Percentiles rank a stretch among this genome's conserved stretches.
phyloP scores from a whole-genome alignment of 2,888 invertebrate genomes.

The Cabera pusaria region DNA sequence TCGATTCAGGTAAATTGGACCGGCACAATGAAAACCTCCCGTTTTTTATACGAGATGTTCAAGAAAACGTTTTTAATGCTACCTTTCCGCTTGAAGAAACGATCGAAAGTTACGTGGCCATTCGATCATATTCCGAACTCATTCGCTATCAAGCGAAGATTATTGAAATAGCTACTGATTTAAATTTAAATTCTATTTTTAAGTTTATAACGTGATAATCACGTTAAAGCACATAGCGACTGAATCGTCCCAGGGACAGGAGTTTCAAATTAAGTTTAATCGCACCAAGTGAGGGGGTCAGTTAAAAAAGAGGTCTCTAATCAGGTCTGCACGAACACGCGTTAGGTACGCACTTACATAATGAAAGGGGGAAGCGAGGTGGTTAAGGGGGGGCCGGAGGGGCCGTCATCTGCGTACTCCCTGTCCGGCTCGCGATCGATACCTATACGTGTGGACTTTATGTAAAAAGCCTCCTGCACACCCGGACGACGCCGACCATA shows the following conservation, averaged over 20 bases:
- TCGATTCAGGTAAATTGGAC: constrained; percentile 46
- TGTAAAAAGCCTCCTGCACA: constrained; percentile 83
- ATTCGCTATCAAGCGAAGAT: too few species aligned
- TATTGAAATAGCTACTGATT: too few species aligned
- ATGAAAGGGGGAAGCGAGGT: constrained; percentile 78
- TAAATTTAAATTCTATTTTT: too few species aligned
- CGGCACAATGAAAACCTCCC: constrained; percentile 30
- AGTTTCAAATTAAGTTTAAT: constrained; percentile 79
- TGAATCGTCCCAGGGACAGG: constrained; percentile 65
- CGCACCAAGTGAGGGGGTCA: constrained; percentile 78
- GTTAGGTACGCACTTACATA: constrained; percentile 82
- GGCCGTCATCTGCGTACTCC: constrained; percentile 82
- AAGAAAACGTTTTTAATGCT: constrained; percentile 26
- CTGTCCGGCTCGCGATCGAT: constrained; percentile 82
- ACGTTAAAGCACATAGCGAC: constrained; percentile 49
- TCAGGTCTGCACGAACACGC: constrained; percentile 82
- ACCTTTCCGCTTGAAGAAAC: constrained; percentile 11
- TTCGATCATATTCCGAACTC: too few species aligned
- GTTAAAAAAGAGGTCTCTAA: constrained; percentile 82
- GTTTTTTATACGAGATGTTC: constrained; percentile 26
- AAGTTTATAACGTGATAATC: too few species aligned
- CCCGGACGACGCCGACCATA: constrained; percentile 81
- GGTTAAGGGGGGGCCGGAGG: constrained; percentile 46
- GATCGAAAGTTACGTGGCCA: too few species aligned
- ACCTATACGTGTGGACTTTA: constrained; percentile 83